These are phyloP conservation scores for Microcebus griseorufus DNA, from an alignment of 2,113 vertebrate genomes.

Conservation along the genomic window DNA sequence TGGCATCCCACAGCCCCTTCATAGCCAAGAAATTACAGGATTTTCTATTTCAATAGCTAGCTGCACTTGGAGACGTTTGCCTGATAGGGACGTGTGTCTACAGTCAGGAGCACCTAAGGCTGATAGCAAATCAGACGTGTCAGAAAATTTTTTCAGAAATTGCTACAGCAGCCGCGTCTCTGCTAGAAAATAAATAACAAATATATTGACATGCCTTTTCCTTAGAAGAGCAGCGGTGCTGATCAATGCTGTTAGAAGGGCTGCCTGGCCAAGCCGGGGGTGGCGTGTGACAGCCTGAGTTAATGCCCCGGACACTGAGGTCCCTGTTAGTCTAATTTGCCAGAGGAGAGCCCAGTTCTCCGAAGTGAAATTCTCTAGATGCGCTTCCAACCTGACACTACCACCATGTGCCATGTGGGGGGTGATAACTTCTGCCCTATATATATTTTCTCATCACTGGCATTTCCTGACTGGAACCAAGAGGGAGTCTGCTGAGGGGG, in stretches of 20 bases:
- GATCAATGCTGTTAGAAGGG: background rate
- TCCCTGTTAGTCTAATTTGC: slow-evolving; percentile 53
- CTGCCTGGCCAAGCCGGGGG: slow-evolving; percentile 4
- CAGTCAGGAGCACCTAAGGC: slow-evolving; percentile 39
- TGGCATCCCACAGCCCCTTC: slow-evolving; percentile 36
- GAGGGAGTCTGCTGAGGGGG: slow-evolving; percentile 47
- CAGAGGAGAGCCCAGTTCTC: background rate
- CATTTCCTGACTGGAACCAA: background rate
- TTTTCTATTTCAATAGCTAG: slow-evolving; percentile 71
- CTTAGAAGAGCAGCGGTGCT: slow-evolving; percentile 15
- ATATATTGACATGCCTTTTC: slow-evolving; percentile 48
- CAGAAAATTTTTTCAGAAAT: slow-evolving; percentile 52
- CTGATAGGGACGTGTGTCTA: slow-evolving; percentile 48
- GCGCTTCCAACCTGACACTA: background rate
- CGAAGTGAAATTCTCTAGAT: background rate
- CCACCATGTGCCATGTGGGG: background rate
- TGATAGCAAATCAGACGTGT: slow-evolving; percentile 44
- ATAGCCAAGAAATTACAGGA: slow-evolving; percentile 72
- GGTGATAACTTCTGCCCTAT: background rate
- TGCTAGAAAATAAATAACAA: slow-evolving; percentile 67
- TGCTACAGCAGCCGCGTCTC: slow-evolving; percentile 54
- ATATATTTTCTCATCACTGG: background rate
- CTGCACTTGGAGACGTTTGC: slow-evolving; percentile 47
- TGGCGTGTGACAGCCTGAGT: background rate
- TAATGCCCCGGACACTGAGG: background rate